phyloP scores from a whole-genome alignment of 2,888 invertebrate species.

The Antheraea assamensis region DNA sequence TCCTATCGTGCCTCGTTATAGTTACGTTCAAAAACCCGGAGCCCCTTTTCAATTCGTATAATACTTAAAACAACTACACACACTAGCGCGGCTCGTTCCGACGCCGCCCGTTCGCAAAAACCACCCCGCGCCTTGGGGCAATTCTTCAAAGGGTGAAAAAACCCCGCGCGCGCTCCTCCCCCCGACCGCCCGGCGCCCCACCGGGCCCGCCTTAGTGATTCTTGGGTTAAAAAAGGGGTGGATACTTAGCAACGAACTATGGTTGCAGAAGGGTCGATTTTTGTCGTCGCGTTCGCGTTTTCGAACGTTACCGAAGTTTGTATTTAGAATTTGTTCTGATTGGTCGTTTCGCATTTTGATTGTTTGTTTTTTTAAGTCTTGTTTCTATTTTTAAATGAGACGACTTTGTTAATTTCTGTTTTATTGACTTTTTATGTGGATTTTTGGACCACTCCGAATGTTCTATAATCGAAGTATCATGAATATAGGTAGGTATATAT shows the following conservation, averaged over 20 bases:
- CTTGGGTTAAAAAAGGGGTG: conserved; percentile 81
- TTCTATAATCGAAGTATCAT: neutral
- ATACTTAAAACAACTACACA: conserved; percentile 69
- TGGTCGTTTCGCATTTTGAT: conserved; percentile 5
- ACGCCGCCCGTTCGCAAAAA: conserved; percentile 54
- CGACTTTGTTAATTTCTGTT: neutral
- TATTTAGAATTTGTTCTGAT: conserved; percentile 33
- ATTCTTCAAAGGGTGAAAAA: conserved; percentile 82
- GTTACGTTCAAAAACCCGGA: conserved; percentile 66
- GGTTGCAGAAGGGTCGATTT: conserved; percentile 62
- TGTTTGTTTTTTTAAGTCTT: neutral
- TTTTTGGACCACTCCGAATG: neutral
- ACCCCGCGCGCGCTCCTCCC: conserved; percentile 49
- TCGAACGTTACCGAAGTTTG: conserved; percentile 36
- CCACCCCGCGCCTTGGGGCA: conserved; percentile 76
- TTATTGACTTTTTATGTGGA: conserved; percentile 1
- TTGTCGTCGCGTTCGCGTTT: conserved; percentile 42
- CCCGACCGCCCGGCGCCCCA: conserved; percentile 43
- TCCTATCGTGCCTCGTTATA: conserved; percentile 34
- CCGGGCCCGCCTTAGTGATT: conserved; percentile 76
- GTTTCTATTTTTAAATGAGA: conserved; percentile 11
- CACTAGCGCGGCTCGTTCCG: conserved; percentile 41
- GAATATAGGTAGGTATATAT: neutral
- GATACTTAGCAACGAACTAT: conserved; percentile 76
- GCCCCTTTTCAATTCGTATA: conserved; percentile 77